Percentiles rank a stretch among this genome's conserved stretches.
Evolutionary conservation across 2,888 invertebrate species (phyloP).

Genomic region (Andricus quercusramuli): DNA sequence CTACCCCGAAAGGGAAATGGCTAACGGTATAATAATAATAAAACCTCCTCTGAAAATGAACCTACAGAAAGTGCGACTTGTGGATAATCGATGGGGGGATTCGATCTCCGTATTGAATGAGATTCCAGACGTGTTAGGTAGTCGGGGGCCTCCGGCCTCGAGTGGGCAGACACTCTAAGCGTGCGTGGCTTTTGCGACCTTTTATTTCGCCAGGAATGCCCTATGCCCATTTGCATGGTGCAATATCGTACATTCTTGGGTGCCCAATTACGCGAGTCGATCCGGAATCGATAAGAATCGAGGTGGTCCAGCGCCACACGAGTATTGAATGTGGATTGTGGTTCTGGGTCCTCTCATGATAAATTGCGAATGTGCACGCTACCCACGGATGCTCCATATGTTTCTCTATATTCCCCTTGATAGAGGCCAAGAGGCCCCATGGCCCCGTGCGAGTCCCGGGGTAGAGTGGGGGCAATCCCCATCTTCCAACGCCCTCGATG

Average conservation of each 20-base stretch:
- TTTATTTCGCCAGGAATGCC: slow-evolving; percentile 66
- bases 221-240: slow-evolving; percentile 77
- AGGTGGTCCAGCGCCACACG: slow-evolving; percentile 60
- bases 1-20: too few relatives aligned
- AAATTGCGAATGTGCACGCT: slow-evolving; percentile 71
- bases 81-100: slow-evolving; percentile 35
- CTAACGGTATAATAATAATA: too few relatives aligned
- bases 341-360: slow-evolving; percentile 70
- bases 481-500: slow-evolving; percentile 45
- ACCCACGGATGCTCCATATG: slow-evolving; percentile 61
- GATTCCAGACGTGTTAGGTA: slow-evolving; percentile 48
- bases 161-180: slow-evolving; percentile 47
- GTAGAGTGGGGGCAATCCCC: not conserved
- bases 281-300: slow-evolving; percentile 69
- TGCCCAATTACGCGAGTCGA: slow-evolving; percentile 78
- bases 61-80: not conserved
- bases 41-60: slow-evolving; percentile 8
- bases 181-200: slow-evolving; percentile 57
- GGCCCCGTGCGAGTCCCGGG: not conserved
- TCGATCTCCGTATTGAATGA: slow-evolving; percentile 39
- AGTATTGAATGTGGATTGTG: slow-evolving; percentile 57
- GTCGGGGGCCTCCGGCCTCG: slow-evolving; percentile 54
- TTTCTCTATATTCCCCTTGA: slow-evolving; percentile 38
- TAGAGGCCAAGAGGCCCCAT: slow-evolving; percentile 31
- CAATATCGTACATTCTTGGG: slow-evolving; percentile 78